Base-by-base conservation (phyloP, 2,113 vertebrate species). In the Gadus macrocephalus region DNA sequence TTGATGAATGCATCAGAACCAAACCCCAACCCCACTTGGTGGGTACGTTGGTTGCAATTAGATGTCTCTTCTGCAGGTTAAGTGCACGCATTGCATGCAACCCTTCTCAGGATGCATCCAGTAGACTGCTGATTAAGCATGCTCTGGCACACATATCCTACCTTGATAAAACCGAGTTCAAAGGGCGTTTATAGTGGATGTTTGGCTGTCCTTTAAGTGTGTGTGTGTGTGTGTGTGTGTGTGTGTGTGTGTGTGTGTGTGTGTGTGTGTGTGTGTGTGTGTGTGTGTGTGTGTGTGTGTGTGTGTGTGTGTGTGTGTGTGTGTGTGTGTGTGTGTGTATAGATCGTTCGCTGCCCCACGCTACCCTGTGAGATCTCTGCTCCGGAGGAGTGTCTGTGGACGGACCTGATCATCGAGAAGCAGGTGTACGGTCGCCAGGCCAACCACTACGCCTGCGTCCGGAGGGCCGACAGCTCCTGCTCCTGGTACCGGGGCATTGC, bases 361-460 rank as follows among this genome's bases (percentile, higher is more conserved):
- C 91, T 96, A 83, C 97, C 97, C 5, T 98, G 97, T 74, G 92
- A 93, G 79, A 93, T 97, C 85, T 94, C 92, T 0, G 91, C 95
- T 25, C 94, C 94, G 1, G 95, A 96, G 0, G 97, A 99, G 87
- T 99, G 97, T 80, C 94, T 99, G 85, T 99, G 97, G 97, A 99
- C 96, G 35, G 97, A 99, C 89, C 96, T 97, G 95, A 95, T 97
- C 80, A 96, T 96, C 5, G 96, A 98, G 93, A 98, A 98, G 93
- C 96, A 90, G 90, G 95, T 98, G 79, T 92, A 95, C 0, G 97
- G 96, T 5, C 94, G 94, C 81, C 97, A 98, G 94, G 95, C 97
- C 35, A 96, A 95, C 91, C 95, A 97, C 91, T 99, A 96, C 0
- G 94, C 96, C 81, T 99, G 97, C 83, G 95, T 99, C 86, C 98